A percentile compares a stretch with the other conserved stretches of the same genome.
Conservation (phyloP, 2,113 vertebrate genomes). For the Psephotus haematonotus region DNA sequence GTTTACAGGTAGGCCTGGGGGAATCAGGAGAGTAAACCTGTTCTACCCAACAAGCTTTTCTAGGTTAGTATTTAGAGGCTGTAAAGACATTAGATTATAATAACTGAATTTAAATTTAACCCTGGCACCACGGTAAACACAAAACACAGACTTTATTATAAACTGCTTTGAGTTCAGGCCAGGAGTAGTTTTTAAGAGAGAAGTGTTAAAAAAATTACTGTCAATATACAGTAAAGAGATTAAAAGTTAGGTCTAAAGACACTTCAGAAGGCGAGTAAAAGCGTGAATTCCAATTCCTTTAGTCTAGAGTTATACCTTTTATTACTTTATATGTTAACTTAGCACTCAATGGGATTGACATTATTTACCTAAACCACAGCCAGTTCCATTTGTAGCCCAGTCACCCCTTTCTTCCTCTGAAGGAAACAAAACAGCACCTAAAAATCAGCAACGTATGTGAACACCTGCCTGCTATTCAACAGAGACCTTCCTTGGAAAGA, state of each 20-base stretch:
- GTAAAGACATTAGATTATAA: neutral
- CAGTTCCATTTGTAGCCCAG: neutral
- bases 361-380: neutral
- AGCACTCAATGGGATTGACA: constrained; percentile 6
- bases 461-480: neutral
- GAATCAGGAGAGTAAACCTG: neutral
- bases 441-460: neutral
- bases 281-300: neutral
- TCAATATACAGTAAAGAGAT: neutral
- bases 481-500: neutral
- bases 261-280: neutral
- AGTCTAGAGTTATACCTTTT: neutral
- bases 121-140: neutral
- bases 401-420: neutral
- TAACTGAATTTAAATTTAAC: neutral
- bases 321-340: neutral
- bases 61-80: neutral
- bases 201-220: neutral
- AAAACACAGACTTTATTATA: neutral
- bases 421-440: neutral
- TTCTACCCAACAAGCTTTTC: neutral
- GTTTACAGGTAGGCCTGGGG: neutral
- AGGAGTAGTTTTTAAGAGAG: neutral
- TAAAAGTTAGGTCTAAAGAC: neutral
- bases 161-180: neutral